A percentile compares a stretch with the other conserved stretches of the same genome.
Conservation (phyloP, 2,797 vertebrate genomes). For the Acanthis flammea region DNA sequence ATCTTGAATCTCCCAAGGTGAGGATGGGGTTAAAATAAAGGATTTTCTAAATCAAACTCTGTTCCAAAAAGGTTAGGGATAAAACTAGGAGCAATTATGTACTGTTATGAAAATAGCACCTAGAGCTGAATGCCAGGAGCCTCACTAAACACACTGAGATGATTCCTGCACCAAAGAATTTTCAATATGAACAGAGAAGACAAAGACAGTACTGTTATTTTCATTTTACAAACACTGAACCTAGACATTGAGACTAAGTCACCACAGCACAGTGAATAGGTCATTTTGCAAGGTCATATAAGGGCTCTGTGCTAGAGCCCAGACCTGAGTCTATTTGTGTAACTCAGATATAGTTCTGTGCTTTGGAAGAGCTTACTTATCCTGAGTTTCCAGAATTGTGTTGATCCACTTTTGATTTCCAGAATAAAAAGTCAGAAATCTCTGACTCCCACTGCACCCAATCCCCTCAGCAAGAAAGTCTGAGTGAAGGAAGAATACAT, state of each 20-base stretch:
- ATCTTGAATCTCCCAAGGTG: background rate
- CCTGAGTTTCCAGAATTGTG: background rate
- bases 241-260: slow-evolving; percentile 4
- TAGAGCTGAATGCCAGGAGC: slow-evolving; percentile 5
- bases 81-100: slow-evolving; percentile 32
- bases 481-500: background rate
- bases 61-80: background rate
- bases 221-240: slow-evolving; percentile 15
- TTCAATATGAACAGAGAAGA: slow-evolving; percentile 44
- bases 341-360: background rate
- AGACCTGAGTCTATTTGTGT: background rate
- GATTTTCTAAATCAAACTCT: background rate
- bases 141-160: background rate
- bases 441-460: background rate
- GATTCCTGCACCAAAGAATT: slow-evolving; percentile 34
- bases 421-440: background rate
- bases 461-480: background rate
- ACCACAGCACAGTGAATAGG: background rate
- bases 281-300: slow-evolving; percentile 12
- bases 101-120: slow-evolving; percentile 49
- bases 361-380: background rate
- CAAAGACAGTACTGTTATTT: slow-evolving; percentile 48
- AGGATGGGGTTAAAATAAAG: slow-evolving; percentile 24
- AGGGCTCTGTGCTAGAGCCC: background rate
- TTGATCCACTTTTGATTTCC: background rate